Percentiles rank a stretch among this genome's conserved stretches.
These are phyloP conservation scores for Drosophila monieri DNA, from an alignment of 2,888 invertebrate species.

Conservation along the genomic window DNA sequence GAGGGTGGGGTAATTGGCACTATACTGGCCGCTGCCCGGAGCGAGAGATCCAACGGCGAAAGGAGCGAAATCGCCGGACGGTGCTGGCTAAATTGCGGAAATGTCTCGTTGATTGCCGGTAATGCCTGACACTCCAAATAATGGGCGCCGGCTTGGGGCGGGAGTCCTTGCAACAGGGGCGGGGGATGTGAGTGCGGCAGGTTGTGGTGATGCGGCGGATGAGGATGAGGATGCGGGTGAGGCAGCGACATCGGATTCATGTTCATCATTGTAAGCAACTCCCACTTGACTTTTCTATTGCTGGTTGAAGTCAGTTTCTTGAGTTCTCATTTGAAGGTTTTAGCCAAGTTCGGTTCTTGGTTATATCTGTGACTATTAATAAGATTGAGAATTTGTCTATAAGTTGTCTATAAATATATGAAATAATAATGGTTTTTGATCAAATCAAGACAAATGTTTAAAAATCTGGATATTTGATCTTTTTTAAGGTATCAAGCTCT, in stretches of 20 bases:
- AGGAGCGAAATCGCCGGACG: slow-evolving; percentile 70
- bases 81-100: slow-evolving; percentile 81
- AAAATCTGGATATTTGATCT: too few species aligned
- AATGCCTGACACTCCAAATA: slow-evolving; percentile 79
- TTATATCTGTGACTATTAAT: too few species aligned
- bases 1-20: slow-evolving; percentile 84
- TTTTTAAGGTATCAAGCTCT: too few species aligned
- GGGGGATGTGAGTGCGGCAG: slow-evolving; percentile 10
- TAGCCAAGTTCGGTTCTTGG: not conserved
- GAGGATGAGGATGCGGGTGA: slow-evolving; percentile 3
- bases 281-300: slow-evolving; percentile 6
- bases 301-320: not conserved
- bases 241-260: slow-evolving; percentile 40
- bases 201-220: not conserved
- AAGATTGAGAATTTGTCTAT: too few species aligned
- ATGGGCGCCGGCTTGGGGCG: slow-evolving; percentile 35
- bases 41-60: slow-evolving; percentile 83
- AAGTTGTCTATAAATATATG: too few species aligned
- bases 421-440: too few species aligned
- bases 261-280: slow-evolving; percentile 39
- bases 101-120: slow-evolving; percentile 83
- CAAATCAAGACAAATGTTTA: too few species aligned
- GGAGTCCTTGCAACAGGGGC: slow-evolving; percentile 36
- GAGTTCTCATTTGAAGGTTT: slow-evolving; percentile 19
- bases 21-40: slow-evolving; percentile 78